Conservation (phyloP, 2,113 vertebrate genomes). For the Lutjanus erythropterus region DNA sequence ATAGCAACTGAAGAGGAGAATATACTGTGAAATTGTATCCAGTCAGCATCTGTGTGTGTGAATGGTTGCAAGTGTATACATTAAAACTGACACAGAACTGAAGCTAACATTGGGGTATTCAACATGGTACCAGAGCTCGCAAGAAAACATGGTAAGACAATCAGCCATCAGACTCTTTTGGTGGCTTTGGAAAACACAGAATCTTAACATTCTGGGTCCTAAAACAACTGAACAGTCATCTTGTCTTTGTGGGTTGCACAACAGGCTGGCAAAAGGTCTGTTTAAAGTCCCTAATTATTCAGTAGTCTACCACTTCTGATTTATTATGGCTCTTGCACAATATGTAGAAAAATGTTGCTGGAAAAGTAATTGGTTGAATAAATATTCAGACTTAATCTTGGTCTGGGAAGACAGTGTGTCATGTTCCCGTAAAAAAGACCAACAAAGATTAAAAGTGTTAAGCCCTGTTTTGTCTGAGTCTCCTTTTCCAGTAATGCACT, state of each 20-base stretch:
- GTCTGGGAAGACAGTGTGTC: slow-evolving; percentile 35
- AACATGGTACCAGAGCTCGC: neutral
- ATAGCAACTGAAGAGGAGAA: neutral
- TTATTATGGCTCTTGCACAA: neutral
- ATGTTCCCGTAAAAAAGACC: slow-evolving; percentile 57
- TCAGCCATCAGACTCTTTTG: neutral
- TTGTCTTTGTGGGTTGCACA: slow-evolving; percentile 13
- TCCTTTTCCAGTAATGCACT: slow-evolving; percentile 45
- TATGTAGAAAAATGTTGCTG: neutral
- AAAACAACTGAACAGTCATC: neutral
- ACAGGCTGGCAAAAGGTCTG: slow-evolving; percentile 5
- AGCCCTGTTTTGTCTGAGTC: slow-evolving; percentile 15
- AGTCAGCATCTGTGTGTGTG: neutral
- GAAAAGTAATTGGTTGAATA: slow-evolving; percentile 15
- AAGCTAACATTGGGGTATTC: neutral
- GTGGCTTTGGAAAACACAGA: neutral
- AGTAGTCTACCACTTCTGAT: slow-evolving; percentile 19
- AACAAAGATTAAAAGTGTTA: slow-evolving; percentile 40
- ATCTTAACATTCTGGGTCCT: neutral
- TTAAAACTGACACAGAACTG: neutral
- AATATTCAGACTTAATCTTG: slow-evolving; percentile 30
- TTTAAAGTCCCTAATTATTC: slow-evolving; percentile 22
- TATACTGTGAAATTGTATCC: neutral
- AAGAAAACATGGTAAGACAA: neutral
- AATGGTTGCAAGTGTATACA: neutral